Percentiles rank a stretch among this genome's conserved stretches.
Evolutionary conservation across 2,888 invertebrate genomes (phyloP).

Genomic region (Himalopsyche kuldschensis): DNA sequence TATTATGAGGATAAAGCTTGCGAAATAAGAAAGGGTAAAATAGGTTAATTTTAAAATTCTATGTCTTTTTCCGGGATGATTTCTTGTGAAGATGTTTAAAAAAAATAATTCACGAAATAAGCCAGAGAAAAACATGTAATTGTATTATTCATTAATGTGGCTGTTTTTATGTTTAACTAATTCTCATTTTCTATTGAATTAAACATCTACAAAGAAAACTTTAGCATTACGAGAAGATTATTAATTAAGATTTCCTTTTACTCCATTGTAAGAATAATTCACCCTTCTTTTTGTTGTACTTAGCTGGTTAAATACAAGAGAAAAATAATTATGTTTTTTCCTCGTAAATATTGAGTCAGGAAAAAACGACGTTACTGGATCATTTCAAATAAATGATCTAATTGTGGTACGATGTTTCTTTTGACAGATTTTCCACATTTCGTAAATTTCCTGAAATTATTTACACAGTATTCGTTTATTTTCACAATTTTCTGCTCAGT

Average conservation of each 20-base stretch:
- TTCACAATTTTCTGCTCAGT: too few relatives aligned
- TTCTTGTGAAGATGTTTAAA: too few relatives aligned
- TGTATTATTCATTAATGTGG: not conserved
- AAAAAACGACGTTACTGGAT: not conserved
- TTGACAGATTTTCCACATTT: too few relatives aligned
- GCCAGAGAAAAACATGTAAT: not conserved
- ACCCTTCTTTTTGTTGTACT: not conserved
- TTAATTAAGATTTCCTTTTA: not conserved
- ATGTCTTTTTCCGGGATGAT: too few relatives aligned
- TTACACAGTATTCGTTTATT: too few relatives aligned
- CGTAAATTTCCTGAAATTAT: too few relatives aligned
- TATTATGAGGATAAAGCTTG: too few relatives aligned
- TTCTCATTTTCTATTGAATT: not conserved
- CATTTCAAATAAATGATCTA: not conserved
- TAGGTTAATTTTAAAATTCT: too few relatives aligned
- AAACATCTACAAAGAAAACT: not conserved
- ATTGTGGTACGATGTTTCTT: not conserved
- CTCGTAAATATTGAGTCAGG: not conserved
- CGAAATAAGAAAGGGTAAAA: too few relatives aligned
- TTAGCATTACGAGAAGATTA: not conserved
- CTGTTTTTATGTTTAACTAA: not conserved
- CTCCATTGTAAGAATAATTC: not conserved
- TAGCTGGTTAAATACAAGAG: not conserved
- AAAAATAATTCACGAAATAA: not conserved
- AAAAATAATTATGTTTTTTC: not conserved